Conservation (phyloP, 2,113 vertebrate genomes). For the Todiramphus chloris region DNA sequence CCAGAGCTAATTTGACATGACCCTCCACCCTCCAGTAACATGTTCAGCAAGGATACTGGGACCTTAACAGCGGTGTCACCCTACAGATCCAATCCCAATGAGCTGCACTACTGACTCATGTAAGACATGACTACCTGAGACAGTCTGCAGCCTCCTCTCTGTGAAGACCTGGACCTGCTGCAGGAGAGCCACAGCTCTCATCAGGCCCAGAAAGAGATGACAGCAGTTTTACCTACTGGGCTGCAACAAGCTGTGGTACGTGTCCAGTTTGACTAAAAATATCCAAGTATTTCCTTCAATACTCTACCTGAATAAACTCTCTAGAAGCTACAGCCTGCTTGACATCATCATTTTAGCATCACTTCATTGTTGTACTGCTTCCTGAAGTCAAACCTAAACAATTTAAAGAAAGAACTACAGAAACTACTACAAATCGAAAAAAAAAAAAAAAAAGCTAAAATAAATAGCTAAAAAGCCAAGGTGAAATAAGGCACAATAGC, state of each 20-base stretch:
- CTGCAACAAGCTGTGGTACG: not conserved
- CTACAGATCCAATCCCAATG: not conserved
- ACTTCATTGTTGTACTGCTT: not conserved
- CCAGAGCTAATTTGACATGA: not conserved
- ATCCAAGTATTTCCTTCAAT: not conserved
- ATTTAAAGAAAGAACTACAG: not conserved
- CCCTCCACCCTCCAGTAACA: not conserved
- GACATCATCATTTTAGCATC: not conserved
- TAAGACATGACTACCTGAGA: not conserved
- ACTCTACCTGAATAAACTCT: not conserved
- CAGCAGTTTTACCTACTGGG: not conserved
- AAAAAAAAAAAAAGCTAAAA: not conserved
- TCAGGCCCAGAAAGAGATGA: not conserved
- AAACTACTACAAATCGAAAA: not conserved
- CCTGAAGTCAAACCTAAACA: not conserved
- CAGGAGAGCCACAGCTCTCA: not conserved
- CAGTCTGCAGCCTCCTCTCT: not conserved
- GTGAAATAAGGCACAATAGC: not conserved
- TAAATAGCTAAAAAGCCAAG: not conserved
- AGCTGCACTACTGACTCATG: not conserved
- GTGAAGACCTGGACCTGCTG: rapidly evolving
- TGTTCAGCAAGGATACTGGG: not conserved
- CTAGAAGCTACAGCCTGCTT: not conserved
- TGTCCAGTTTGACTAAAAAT: not conserved
- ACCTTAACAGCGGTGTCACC: not conserved